A percentile compares a stretch with the other conserved stretches of the same genome.
Evolutionary conservation across 1,140 invertebrate species (phyloP).

Genomic region (Cherax quadricarinatus): DNA sequence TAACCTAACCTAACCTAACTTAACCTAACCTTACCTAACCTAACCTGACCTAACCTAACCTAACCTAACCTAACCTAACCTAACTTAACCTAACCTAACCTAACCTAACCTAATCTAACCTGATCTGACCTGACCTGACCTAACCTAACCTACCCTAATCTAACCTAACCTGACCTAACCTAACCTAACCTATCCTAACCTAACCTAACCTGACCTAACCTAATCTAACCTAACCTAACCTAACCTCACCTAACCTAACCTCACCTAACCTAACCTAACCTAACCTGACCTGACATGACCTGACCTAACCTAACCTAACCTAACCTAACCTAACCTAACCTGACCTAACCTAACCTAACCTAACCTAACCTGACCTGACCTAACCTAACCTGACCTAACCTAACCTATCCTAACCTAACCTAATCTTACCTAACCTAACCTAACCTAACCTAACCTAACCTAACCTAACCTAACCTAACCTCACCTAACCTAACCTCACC

Average conservation of each 20-base stretch:
- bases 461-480: slow-evolving; percentile 26
- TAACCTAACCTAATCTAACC: neutral
- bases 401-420: neutral
- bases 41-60: neutral
- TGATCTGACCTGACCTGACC: neutral
- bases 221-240: too few relatives aligned
- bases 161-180: too few relatives aligned
- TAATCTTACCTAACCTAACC: neutral
- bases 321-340: too few relatives aligned
- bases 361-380: neutral
- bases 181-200: too few relatives aligned
- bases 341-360: too few relatives aligned
- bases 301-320: too few relatives aligned
- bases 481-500: neutral
- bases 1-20: neutral
- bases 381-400: too few relatives aligned
- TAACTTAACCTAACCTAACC: neutral
- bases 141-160: too few relatives aligned
- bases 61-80: neutral
- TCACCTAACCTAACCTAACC: neutral
- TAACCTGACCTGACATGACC: too few relatives aligned
- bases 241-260: too few relatives aligned
- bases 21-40: slow-evolving; percentile 31
- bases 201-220: too few relatives aligned
- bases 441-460: neutral